phyloP scores from a whole-genome alignment of 2,797 vertebrate genomes.

The Mormyrops attenuatus region DNA sequence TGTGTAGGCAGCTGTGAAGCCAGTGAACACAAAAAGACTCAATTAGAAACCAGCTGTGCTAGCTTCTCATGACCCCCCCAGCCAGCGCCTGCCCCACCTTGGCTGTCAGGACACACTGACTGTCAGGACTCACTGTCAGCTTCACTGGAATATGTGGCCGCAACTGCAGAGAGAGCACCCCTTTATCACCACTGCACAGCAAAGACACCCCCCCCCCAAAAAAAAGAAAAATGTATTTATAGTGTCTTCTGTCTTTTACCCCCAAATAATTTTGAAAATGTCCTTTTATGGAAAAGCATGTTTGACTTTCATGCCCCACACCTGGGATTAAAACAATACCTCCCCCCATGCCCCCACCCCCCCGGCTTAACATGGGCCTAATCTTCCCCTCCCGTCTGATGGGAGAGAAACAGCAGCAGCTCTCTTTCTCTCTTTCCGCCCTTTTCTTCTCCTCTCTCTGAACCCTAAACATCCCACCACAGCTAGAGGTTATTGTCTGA shows the following conservation, averaged over 20 bases:
- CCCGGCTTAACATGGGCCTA: not conserved
- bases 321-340: not conserved
- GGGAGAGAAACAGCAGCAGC: not conserved
- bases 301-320: not conserved
- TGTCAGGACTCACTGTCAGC: slow-evolving; percentile 43
- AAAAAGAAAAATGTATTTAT: slow-evolving; percentile 16
- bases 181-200: not conserved
- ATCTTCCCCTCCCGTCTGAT: not conserved
- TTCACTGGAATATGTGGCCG: slow-evolving; percentile 39
- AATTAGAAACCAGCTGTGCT: slow-evolving; percentile 74
- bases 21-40: slow-evolving; percentile 64
- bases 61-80: slow-evolving; percentile 56
- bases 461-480: not conserved
- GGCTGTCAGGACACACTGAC: slow-evolving; percentile 31
- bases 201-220: not conserved
- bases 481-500: not conserved
- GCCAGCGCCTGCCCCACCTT: slow-evolving; percentile 34
- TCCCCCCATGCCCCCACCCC: not conserved
- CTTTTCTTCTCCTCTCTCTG: not conserved
- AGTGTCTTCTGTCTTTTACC: slow-evolving; percentile 5
- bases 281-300: not conserved
- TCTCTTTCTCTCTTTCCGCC: not conserved
- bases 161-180: slow-evolving; percentile 11
- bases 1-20: slow-evolving; percentile 60
- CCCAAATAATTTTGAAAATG: not conserved